Evolutionary conservation across 2,888 invertebrate species (phyloP), one percentile per base, ranked within the genome.

Genomic region (Tenthredo scrophulariae): DNA sequence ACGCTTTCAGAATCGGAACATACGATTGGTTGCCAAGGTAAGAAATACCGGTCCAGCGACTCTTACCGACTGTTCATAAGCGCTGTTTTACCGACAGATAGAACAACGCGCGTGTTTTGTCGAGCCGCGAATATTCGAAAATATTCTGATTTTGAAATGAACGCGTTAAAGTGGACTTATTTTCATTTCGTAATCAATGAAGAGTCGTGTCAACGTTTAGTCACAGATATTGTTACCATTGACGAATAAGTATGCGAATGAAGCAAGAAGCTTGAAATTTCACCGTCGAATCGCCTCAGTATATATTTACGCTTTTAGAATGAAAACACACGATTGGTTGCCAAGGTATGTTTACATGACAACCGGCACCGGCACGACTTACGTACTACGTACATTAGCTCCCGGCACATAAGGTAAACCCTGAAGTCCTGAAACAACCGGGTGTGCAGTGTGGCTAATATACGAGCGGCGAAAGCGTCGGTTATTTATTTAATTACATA

Each of bases 341-440:
- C 70, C 83, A 83, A 70, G 83, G 83, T 46, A 67, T 83, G 83
- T 83, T 83, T 83, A 83, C 83, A 70, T 83, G 83, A 83, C 83
- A 83, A 83, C 83, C 67, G 50, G 50, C 46, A 67, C 83, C 83
- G 83, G 83, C 62, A 70, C 83, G 29, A 26, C 40, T 43, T 26
- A 54, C 54, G 54, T 54, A 54, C 46, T 54, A 54, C 37, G 37
- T 37, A 37, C 54, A 54, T 54, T 54, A 26, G 43, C 72, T 74
- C 72, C 43, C 72, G 40, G 40, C 43, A 74, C 18, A 22, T 29
- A 46, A 29, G 46, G 54, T 33, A 33, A 54, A 22, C n/a, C 40
- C 43, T 33, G 26, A 74, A 74, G 10, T 9, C 33, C 22, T 15
- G 46, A 62, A 80, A 40, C 70, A 54, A 77, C 77, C 58, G 65